These are phyloP conservation scores for Pseudochirops cupreus DNA, from an alignment of 2,797 vertebrate genomes.

Conservation along the genomic window DNA sequence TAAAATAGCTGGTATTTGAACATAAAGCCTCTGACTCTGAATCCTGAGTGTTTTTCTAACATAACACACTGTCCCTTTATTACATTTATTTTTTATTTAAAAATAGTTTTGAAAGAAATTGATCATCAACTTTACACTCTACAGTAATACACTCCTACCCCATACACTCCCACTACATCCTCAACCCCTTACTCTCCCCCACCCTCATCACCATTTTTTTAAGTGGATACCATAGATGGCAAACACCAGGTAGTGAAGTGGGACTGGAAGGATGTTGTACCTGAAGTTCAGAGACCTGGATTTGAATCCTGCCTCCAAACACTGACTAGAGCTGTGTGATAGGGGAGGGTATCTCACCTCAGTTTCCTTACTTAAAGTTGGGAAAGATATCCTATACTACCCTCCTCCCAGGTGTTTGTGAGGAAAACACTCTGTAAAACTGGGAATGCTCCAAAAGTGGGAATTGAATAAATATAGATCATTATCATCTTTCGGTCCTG, in stretches of 20 bases:
- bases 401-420: background rate
- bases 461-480: background rate
- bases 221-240: background rate
- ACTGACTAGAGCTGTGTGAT: background rate
- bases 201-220: background rate
- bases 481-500: background rate
- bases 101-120: background rate
- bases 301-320: background rate
- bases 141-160: background rate
- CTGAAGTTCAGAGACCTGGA: background rate
- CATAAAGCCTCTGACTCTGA: background rate
- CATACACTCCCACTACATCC: background rate
- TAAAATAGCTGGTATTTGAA: background rate
- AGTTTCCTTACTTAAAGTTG: background rate
- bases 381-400: background rate
- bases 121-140: background rate
- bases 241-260: background rate
- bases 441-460: background rate
- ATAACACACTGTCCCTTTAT: background rate
- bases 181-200: background rate
- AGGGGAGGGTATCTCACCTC: background rate
- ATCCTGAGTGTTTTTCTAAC: background rate
- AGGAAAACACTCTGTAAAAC: background rate
- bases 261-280: background rate
- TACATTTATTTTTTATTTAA: background rate